These are phyloP conservation scores for Mythimna lalbum DNA, from an alignment of 2,888 invertebrate genomes.

Conservation along the genomic window DNA sequence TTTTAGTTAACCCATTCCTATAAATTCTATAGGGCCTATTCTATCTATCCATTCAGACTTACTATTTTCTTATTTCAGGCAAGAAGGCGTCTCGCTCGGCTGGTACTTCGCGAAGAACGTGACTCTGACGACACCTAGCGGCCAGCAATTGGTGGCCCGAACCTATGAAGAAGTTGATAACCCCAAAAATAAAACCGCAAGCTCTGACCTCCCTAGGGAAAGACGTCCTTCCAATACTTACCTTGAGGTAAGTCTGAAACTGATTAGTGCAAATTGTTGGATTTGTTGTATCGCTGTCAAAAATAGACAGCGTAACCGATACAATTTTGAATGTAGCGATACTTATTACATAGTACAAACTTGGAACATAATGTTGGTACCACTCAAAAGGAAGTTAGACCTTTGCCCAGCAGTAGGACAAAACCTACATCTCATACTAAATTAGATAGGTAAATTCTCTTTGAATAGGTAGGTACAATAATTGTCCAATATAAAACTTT, in stretches of 20 bases:
- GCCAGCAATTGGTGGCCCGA: constrained; percentile 81
- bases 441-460: too few species aligned
- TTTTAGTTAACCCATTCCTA: neutral
- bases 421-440: neutral
- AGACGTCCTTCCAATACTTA: constrained; percentile 61
- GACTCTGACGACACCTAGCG: constrained; percentile 88
- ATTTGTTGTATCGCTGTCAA: neutral
- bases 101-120: constrained; percentile 91
- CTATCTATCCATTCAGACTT: neutral
- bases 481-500: too few species aligned
- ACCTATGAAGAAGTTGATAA: constrained; percentile 92
- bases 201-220: constrained; percentile 83
- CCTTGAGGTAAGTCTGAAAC: constrained; percentile 46
- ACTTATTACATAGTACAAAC: too few species aligned
- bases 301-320: neutral
- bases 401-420: too few species aligned
- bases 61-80: constrained; percentile 77
- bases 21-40: too few species aligned
- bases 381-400: too few species aligned
- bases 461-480: too few species aligned
- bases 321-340: too few species aligned
- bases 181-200: constrained; percentile 80
- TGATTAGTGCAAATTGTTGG: neutral
- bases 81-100: constrained; percentile 92
- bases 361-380: too few species aligned